Percentiles rank a stretch among this genome's conserved stretches.
These are phyloP conservation scores for Eristalis arbustorum DNA, from an alignment of 2,888 invertebrate genomes.

Conservation along the genomic window DNA sequence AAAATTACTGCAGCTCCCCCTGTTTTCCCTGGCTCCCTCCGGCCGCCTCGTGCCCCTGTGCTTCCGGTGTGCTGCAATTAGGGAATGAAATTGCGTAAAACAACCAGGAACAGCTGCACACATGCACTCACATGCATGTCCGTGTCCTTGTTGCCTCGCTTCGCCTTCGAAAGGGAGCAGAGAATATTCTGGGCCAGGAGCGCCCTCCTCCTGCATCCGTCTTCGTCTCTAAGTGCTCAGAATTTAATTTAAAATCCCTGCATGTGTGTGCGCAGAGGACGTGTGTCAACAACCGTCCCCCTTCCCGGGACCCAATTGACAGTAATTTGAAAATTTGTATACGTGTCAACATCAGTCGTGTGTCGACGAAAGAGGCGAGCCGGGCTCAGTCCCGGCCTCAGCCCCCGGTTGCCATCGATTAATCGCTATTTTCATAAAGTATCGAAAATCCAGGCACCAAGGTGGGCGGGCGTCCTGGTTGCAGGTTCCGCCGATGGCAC, in stretches of 20 bases:
- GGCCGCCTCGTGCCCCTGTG: not conserved
- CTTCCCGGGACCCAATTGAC: not conserved
- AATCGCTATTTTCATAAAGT: constrained; percentile 11
- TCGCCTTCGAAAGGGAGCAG: not conserved
- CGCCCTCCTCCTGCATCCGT: not conserved
- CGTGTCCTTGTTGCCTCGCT: not conserved
- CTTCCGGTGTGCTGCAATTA: constrained; percentile 7
- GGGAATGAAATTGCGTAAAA: constrained; percentile 30
- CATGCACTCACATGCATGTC: not conserved
- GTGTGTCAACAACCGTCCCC: constrained; percentile 9
- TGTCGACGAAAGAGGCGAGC: not conserved
- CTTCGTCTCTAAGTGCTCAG: not conserved
- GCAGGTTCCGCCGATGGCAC: not conserved
- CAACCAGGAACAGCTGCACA: not conserved
- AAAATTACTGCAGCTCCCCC: not conserved
- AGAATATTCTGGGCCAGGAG: not conserved
- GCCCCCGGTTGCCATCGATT: not conserved
- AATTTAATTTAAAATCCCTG: constrained; percentile 22
- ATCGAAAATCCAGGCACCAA: not conserved
- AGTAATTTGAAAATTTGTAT: constrained; percentile 18
- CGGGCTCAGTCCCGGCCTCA: no score
- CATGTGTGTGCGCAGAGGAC: not conserved
- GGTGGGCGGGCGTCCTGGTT: not conserved
- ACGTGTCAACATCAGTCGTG: not conserved
- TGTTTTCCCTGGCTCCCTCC: not conserved